A percentile compares a stretch with the other conserved stretches of the same genome.
phyloP scores from a whole-genome alignment of 2,113 vertebrate genomes.

The Psittacara wagleri region DNA sequence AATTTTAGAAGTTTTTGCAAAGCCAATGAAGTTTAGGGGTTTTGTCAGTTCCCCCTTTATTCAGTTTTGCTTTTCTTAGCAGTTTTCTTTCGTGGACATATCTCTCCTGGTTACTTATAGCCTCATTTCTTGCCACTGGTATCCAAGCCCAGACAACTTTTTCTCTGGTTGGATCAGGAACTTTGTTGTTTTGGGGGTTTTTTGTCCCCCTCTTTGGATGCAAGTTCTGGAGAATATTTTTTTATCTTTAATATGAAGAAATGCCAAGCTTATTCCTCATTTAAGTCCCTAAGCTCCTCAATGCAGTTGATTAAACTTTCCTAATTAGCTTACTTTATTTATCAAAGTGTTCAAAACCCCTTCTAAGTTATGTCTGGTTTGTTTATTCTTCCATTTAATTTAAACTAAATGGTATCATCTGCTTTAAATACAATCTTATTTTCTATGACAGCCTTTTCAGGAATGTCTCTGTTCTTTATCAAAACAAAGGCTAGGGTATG shows the following conservation, averaged over 20 bases:
- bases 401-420: background rate
- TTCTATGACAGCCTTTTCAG: background rate
- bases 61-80: background rate
- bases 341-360: background rate
- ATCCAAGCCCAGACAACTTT: background rate
- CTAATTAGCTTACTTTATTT: slow-evolving; percentile 35
- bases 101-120: background rate
- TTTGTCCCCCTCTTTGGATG: background rate
- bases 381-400: slow-evolving; percentile 8
- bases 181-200: background rate
- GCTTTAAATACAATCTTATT: background rate
- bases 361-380: background rate
- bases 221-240: background rate
- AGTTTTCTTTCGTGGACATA: background rate
- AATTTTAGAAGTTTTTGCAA: background rate
- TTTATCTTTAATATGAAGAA: background rate
- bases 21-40: background rate
- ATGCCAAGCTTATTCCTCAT: background rate
- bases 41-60: background rate
- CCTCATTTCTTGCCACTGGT: background rate
- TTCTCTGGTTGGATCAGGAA: background rate
- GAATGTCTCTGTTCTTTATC: background rate
- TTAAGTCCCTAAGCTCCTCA: background rate
- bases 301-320: background rate
- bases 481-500: background rate